Evolutionary conservation across 2,888 invertebrate species (phyloP), one percentile per base, ranked within the genome.

Genomic region (Cactoblastis cactorum): DNA sequence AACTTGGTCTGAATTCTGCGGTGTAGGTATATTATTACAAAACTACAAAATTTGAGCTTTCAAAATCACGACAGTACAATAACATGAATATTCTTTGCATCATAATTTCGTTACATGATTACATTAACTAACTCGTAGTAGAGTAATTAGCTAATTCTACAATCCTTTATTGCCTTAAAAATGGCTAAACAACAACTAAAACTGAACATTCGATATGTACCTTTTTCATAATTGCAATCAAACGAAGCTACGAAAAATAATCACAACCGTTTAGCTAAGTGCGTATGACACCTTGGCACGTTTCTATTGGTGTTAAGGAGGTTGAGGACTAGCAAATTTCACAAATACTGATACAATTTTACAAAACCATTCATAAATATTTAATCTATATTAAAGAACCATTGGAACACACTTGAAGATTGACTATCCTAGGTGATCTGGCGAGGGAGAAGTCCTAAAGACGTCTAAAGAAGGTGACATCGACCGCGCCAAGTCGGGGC

Each of bases 21-120:
- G 57, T 47, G 6, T 49, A 51, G 53, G 56, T 59, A 61, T 55
- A 63, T 61, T 59, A 49, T 60, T 65, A 71, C 51, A 77, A 79
- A 75, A 72, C 77, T 80, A 81, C 74, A 77, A 80, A 77, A 77
- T 74, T 81, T 82, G 82, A 82, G 83, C 83, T 69, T 68, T 59
- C 57, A 55, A 58, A 51, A 62, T 63, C 61, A 63, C 59, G 61
- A 60, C 56, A 59, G n/a, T n/a, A n/a, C n/a, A n/a, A n/a, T 47
- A 51, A 60, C 48, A 34, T 56, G 46, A 49, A 48, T 53, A 53
- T 49, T 37, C 41, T 43, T 49, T 49, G 49, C 39, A 49, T 47
- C 39, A 49, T 47, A 47, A 41, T 49, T 49, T 49, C 49, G 41
- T 41, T 49, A 49, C 34, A 41, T 49, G 49, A 43, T 41, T 49